Evolutionary conservation across 2,113 vertebrate species (phyloP).

Genomic region (Periophthalmodon schlosseri): DNA sequence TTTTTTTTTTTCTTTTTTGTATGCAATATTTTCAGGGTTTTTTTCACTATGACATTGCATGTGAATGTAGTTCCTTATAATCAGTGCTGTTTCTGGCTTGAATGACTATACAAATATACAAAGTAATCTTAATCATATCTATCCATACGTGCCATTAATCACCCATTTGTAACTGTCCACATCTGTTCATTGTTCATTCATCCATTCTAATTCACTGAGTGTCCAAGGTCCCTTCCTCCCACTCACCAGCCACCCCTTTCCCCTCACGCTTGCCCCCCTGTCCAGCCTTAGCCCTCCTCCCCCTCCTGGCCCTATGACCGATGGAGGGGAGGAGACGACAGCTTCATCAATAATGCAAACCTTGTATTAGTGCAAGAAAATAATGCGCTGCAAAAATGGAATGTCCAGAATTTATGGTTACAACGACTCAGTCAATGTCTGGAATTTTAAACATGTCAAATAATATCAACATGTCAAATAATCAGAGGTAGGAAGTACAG

Average conservation of each 20-base stretch:
- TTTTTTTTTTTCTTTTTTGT: too few relatives aligned
- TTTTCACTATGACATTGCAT: too few relatives aligned
- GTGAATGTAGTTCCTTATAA: too few relatives aligned
- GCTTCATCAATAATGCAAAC: slow-evolving; percentile 67
- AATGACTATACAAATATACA: too few relatives aligned
- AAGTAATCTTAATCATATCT: too few relatives aligned
- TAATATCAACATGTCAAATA: too few relatives aligned
- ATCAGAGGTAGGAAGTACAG: too few relatives aligned
- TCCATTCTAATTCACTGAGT: not conserved
- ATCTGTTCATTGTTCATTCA: not conserved
- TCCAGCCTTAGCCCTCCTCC: not conserved
- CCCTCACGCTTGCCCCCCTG: not conserved
- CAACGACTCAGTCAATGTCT: too few relatives aligned
- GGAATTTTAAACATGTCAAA: too few relatives aligned
- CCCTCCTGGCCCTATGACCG: slow-evolving; percentile 25
- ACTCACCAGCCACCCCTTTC: not conserved
- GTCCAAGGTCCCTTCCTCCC: slow-evolving; percentile 2
- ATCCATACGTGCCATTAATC: not conserved
- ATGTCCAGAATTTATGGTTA: not conserved
- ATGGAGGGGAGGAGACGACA: slow-evolving; percentile 18
- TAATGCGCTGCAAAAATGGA: not conserved
- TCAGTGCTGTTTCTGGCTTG: too few relatives aligned
- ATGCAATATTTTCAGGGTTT: too few relatives aligned
- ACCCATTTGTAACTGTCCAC: not conserved
- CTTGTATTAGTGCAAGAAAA: slow-evolving; percentile 48